Conservation (phyloP, 2,888 invertebrate genomes). For the Sesamia inferens region DNA sequence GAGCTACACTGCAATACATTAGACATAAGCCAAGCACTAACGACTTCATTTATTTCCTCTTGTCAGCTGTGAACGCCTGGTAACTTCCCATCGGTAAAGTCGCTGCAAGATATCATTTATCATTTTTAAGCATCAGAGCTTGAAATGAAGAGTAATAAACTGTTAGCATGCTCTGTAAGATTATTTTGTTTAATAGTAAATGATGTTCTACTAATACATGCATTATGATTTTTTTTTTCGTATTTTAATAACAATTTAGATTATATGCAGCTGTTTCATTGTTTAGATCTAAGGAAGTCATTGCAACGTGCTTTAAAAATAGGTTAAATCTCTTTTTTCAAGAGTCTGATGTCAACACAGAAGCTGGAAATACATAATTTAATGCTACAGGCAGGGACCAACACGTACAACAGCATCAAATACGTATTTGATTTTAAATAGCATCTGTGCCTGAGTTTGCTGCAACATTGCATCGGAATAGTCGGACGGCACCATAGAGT, state of each 20-base stretch:
- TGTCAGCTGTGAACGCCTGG: constrained; percentile 69
- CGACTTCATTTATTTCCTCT: constrained; percentile 76
- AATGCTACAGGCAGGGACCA: constrained; percentile 45
- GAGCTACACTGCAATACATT: constrained; percentile 68
- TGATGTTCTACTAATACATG: not conserved
- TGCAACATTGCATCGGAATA: constrained; percentile 71
- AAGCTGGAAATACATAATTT: constrained; percentile 46
- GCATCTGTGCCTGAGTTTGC: constrained; percentile 69
- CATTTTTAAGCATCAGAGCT: constrained; percentile 50
- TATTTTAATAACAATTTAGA: not conserved
- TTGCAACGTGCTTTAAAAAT: not conserved
- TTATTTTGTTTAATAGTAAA: not conserved
- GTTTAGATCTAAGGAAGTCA: not conserved
- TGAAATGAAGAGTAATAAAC: constrained; percentile 40
- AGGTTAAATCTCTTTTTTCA: not conserved
- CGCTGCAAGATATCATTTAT: constrained; percentile 57
- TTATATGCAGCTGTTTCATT: not conserved
- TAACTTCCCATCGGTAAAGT: constrained; percentile 63
- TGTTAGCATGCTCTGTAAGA: constrained; percentile 16
- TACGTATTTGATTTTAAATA: constrained; percentile 76
- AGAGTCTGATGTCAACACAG: not conserved
- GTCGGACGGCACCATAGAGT: constrained; percentile 70
- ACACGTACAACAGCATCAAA: constrained; percentile 56
- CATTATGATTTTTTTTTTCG: not conserved
- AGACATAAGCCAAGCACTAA: constrained; percentile 76